Percentiles rank a stretch among this genome's conserved stretches.
These are phyloP conservation scores for Xestia xanthographa DNA, from an alignment of 2,888 invertebrate genomes.

Conservation along the genomic window DNA sequence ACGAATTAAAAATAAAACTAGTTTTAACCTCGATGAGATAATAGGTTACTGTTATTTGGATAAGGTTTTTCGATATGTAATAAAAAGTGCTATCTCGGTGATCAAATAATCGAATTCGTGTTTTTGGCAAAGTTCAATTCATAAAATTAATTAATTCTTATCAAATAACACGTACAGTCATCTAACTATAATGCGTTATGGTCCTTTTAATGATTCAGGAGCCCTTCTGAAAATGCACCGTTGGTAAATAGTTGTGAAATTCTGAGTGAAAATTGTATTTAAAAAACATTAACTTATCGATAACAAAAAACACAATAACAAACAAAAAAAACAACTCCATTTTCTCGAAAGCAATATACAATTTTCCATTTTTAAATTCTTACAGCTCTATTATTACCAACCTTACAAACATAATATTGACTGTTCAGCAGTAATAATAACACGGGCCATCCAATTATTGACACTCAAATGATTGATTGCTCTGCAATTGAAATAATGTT, in stretches of 20 bases:
- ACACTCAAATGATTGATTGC: slow-evolving; percentile 70
- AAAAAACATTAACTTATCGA: not conserved
- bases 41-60: slow-evolving; percentile 49
- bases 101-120: slow-evolving; percentile 57
- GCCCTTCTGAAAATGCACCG: not conserved
- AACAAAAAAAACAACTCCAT: slow-evolving; percentile 1
- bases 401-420: slow-evolving; percentile 53
- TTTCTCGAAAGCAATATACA: slow-evolving; percentile 26
- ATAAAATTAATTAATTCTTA: not conserved
- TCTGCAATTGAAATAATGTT: slow-evolving; percentile 61
- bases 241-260: not conserved
- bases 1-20: slow-evolving; percentile 68
- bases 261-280: not conserved
- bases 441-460: slow-evolving; percentile 74
- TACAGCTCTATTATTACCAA: slow-evolving; percentile 60
- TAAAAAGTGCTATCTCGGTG: slow-evolving; percentile 50
- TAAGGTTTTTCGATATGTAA: slow-evolving; percentile 42
- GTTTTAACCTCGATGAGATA: slow-evolving; percentile 68
- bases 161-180: not conserved
- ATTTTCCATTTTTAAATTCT: slow-evolving; percentile 43
- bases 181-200: not conserved
- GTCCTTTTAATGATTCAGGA: not conserved
- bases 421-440: slow-evolving; percentile 64
- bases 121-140: slow-evolving; percentile 37
- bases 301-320: not conserved